phyloP scores from a whole-genome alignment of 2,888 invertebrate species.

The Periphyllus acericola region DNA sequence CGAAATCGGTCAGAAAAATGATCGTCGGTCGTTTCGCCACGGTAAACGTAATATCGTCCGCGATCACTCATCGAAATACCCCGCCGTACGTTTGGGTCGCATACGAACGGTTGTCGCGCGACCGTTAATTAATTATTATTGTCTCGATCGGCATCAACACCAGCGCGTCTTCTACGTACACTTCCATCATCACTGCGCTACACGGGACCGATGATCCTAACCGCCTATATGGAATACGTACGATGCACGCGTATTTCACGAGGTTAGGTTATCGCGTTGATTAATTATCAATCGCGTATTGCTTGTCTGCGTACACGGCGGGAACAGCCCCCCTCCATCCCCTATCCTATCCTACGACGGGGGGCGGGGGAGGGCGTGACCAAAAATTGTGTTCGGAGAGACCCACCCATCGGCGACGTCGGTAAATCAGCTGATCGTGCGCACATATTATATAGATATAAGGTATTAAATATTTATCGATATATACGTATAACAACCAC shows the following conservation, averaged over 20 bases:
- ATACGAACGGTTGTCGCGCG: not conserved
- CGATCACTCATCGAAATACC: no score
- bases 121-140: not conserved
- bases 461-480: not conserved
- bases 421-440: slow-evolving; percentile 1
- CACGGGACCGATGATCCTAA: not conserved
- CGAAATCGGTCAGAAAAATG: no score
- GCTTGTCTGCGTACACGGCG: not conserved
- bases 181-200: no score
- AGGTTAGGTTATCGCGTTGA: not conserved
- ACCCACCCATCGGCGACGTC: not conserved
- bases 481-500: not conserved
- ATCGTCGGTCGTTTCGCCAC: no score
- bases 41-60: no score
- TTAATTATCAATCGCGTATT: slow-evolving; percentile 1
- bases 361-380: not conserved
- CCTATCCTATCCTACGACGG: no score
- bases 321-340: no score
- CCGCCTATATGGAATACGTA: not conserved
- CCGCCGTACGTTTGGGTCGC: no score
- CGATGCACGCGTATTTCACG: not conserved
- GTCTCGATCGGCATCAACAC: not conserved
- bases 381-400: slow-evolving; percentile 23
- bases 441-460: not conserved
- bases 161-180: not conserved